Evolutionary conservation across 2,888 invertebrate genomes (phyloP), one percentile per base, ranked within the genome.

Genomic region (Ariolimax columbianus): DNA sequence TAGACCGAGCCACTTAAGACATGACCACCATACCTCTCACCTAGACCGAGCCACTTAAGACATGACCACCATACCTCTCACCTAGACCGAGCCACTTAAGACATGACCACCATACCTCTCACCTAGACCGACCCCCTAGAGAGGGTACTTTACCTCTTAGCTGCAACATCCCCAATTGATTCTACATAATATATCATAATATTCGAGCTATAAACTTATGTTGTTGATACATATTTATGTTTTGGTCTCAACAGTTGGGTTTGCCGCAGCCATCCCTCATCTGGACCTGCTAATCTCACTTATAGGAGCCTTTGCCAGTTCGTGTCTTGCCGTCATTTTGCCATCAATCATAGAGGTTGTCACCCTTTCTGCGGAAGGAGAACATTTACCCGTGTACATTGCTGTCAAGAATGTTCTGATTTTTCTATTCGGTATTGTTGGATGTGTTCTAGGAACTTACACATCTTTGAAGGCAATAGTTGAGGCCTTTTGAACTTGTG

Each of bases 371-470:
- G 47, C 17, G 23, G 86, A 86, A 38, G 73, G 72, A 17, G 40
- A 73, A n/a, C 88, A 33, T 33, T 72, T 81, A 47, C 59, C 72
- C 11, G n/a, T 19, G 47, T 33, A 81, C 68, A 84, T 83, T 86
- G 92, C 97, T 6, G 96, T 96, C 95, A 98, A 98, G 93, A 96
- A 97, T 93, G 90, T 96, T 43, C 91, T 95, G 0, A 97, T 98
- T 83, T 95, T 97, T 66, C 83, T 96, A 0, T 96, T 98, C 92
- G 98, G 97, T 0, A 92, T 97, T 68, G 95, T 96, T 75, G 97
- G 97, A 40, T 97, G 97, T 93, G 93, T 96, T 3, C 96, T 97
- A 89, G 98, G 98, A 77, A 97, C 97, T 0, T 88, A 86, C 38
- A 86, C 88, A 9, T 84, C 90, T 19, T 11, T 91, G 0, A 75